Base-by-base conservation (phyloP, 2,113 vertebrate genomes). In the Pomatorhinus ruficollis region DNA sequence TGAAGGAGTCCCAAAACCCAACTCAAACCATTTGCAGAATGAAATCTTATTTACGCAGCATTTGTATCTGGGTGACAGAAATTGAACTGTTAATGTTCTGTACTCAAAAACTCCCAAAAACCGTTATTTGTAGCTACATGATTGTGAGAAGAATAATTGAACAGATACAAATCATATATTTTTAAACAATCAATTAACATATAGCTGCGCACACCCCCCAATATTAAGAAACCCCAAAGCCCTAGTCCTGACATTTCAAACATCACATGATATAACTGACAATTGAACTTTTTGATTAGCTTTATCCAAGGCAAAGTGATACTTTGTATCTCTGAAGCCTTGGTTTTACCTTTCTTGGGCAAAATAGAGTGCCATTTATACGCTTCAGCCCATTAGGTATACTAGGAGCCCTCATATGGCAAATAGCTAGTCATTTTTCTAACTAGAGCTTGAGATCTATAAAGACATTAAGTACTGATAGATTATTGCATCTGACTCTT, bases 141-240 rank as follows among this genome's bases (percentile, higher is more conserved):
- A 2, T 23, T 85, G 17, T 17, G 3, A 70, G 17, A 79, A 84
- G 23, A 56, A 77, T 35, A 84, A 65, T 21, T 83, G 10, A 42
- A 49, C 6, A 82, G 7, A 37, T 61, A n/a, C 2, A 68, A 82
- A 60, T 24, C 2, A 33, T 42, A 22, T 44, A 1, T 74, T 76
- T 66, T 15, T 33, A 39, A 89, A 28, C 4, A 56, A 35, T 21
- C 8, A 17, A 3, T 60, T 31, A 35, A 52, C 6, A 35, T 23
- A 20, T 5, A 6, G 15, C 1, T 15, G 1, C 11, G 10, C 2
- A n/a, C 5, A 25, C 0, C 12, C 28, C 9, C 3, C 24, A 49
- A 50, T 52, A 2, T 5, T 6, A 13, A 53, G 45, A 24, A 42
- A 17, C 2, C 2, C 10, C 10, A 4, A 53, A 53, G 9, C 1